Evolutionary conservation across 2,888 invertebrate genomes (phyloP).

Genomic region (Thelaira solivaga): DNA sequence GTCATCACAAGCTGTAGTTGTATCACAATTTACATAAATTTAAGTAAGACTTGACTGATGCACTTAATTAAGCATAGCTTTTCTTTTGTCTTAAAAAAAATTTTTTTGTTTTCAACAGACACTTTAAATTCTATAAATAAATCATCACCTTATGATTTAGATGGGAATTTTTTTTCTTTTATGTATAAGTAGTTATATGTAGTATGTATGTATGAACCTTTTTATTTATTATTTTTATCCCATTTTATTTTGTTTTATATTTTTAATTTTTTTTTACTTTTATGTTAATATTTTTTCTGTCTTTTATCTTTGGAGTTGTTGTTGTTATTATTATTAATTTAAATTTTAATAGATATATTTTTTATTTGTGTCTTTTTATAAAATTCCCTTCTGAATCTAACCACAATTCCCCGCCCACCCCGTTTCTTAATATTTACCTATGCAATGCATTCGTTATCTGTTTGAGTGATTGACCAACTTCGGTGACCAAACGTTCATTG

Average conservation of each 20-base stretch:
- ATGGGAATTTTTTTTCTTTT: conserved; percentile 47
- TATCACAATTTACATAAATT: no score
- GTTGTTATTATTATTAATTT: background rate
- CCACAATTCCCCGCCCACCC: conserved; percentile 72
- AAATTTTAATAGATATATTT: background rate
- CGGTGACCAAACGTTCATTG: conserved; percentile 82
- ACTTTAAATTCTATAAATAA: conserved; percentile 44
- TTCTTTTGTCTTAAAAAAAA: no score
- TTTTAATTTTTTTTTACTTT: background rate
- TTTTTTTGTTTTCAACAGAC: no score
- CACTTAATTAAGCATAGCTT: no score
- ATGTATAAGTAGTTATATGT: background rate
- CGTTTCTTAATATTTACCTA: conserved; percentile 76
- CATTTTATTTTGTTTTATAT: background rate
- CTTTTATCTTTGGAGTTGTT: conserved; percentile 38
- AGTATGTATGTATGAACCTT: background rate
- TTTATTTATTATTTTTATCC: background rate
- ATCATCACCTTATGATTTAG: conserved; percentile 49
- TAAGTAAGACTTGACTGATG: no score
- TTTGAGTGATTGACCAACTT: conserved; percentile 79
- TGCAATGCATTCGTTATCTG: conserved; percentile 77
- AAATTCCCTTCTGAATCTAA: conserved; percentile 74
- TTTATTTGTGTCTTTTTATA: conserved; percentile 68
- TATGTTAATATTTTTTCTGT: background rate
- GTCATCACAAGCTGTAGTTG: no score